Evolutionary conservation across 2,797 vertebrate genomes (phyloP).

Genomic region (Rhincodon typus): DNA sequence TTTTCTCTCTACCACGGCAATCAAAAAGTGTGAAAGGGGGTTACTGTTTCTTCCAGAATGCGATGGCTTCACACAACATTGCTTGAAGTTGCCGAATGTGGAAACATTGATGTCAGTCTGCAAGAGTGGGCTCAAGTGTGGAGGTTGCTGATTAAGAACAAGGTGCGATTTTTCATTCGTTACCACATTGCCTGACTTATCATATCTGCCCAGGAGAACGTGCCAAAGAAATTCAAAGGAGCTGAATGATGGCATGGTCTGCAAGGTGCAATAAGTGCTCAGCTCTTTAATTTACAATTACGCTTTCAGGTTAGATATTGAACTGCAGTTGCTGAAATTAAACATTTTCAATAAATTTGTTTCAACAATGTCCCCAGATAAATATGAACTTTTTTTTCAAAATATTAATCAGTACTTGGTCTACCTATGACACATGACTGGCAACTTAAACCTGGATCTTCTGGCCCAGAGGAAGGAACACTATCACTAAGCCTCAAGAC

Average conservation of each 20-base stretch:
- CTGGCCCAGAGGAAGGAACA: too few relatives aligned
- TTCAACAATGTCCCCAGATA: not conserved
- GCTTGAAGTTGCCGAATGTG: not conserved
- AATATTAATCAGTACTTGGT: not conserved
- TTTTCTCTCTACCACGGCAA: not conserved
- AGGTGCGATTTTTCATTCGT: slow-evolving; percentile 26
- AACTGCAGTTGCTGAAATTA: not conserved
- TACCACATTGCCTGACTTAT: not conserved
- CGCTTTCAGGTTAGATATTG: not conserved
- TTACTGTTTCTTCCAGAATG: not conserved
- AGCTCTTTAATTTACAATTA: slow-evolving; percentile 18
- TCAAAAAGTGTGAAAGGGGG: not conserved
- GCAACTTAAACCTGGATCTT: too few relatives aligned
- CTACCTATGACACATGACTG: too few relatives aligned
- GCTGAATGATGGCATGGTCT: not conserved
- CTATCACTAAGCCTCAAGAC: too few relatives aligned
- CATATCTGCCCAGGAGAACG: slow-evolving; percentile 3
- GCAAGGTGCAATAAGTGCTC: not conserved
- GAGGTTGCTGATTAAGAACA: slow-evolving; percentile 10
- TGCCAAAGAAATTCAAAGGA: slow-evolving; percentile 19
- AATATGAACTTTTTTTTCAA: not conserved
- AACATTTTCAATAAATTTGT: not conserved
- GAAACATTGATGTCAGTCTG: slow-evolving; percentile 19
- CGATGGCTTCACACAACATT: not conserved
- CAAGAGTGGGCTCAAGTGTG: not conserved